Conservation (phyloP, 2,113 vertebrate species). For the Atractosteus spatula region DNA sequence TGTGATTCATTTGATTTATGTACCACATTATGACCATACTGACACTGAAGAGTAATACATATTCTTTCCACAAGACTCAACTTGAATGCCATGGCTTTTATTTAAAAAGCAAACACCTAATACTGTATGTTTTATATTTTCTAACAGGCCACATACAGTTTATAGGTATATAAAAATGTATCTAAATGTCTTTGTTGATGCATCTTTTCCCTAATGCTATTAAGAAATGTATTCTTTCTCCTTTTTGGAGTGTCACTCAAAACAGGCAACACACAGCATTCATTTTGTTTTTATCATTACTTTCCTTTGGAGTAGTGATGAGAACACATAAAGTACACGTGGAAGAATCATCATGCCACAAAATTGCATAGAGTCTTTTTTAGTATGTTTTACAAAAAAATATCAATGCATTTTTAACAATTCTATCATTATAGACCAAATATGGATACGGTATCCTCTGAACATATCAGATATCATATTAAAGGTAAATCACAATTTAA, state of each 20-base stretch:
- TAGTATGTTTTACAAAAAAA: constrained; percentile 61
- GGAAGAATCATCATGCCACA: constrained; percentile 86
- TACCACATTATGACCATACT: no score
- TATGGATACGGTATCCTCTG: constrained; percentile 69
- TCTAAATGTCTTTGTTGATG: no score
- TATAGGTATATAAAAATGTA: no score
- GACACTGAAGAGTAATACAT: no score
- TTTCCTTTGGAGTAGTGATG: constrained; percentile 77
- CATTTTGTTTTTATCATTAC: constrained; percentile 75
- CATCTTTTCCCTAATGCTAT: no score
- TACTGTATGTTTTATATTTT: no score
- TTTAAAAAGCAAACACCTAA: no score
- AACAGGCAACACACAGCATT: constrained; percentile 48
- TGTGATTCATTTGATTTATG: no score
- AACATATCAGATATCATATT: constrained; percentile 39
- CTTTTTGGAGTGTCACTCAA: background rate
- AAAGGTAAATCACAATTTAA: constrained; percentile 68
- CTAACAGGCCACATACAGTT: no score
- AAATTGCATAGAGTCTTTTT: constrained; percentile 82
- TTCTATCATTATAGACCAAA: constrained; percentile 56
- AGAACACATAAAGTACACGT: constrained; percentile 83
- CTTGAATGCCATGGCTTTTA: no score
- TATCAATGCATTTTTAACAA: constrained; percentile 71
- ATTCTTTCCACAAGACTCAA: no score
- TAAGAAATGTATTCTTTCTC: background rate